A percentile compares a stretch with the other conserved stretches of the same genome.
phyloP scores from a whole-genome alignment of 2,797 vertebrate species.

The Bradypodion ventrale region DNA sequence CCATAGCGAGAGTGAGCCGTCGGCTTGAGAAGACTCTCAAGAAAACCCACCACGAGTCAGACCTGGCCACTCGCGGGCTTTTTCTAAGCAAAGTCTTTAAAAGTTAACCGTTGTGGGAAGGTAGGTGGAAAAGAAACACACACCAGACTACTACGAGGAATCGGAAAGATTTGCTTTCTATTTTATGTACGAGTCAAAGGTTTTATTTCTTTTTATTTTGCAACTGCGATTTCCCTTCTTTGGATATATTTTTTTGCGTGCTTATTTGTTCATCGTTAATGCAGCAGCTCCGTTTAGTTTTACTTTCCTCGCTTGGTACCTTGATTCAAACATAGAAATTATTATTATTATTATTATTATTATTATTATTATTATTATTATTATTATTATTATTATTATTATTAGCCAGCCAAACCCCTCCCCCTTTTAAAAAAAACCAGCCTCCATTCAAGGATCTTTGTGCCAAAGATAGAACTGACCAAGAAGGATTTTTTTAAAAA shows the following conservation, averaged over 20 bases:
- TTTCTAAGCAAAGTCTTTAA: conserved; percentile 78
- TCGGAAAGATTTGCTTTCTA: conserved; percentile 70
- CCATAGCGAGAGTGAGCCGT: background rate
- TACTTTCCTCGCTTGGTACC: conserved; percentile 45
- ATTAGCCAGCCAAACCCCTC: too few species aligned
- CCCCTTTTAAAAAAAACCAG: too few species aligned
- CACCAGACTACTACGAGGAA: conserved; percentile 66
- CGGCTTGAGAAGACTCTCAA: conserved; percentile 31
- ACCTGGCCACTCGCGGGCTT: too few species aligned
- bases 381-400: too few species aligned
- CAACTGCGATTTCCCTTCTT: conserved; percentile 21
- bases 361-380: too few species aligned
- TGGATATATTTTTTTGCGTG: conserved; percentile 54
- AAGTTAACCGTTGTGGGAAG: conserved; percentile 79
- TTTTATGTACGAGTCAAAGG: conserved; percentile 72
- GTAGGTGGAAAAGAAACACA: conserved; percentile 77
- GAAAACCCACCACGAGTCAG: conserved; percentile 75
- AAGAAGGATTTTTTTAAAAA: too few species aligned
- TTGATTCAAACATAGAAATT: conserved; percentile 37
- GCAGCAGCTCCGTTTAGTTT: conserved; percentile 38
- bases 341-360: too few species aligned
- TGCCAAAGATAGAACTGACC: too few species aligned
- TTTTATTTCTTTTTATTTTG: conserved; percentile 79
- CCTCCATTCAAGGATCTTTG: too few species aligned
- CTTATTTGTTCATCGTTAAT: conserved; percentile 49